Evolutionary conservation across 2,113 vertebrate genomes (phyloP), one percentile per base, ranked within the genome.

Genomic region (Vulpes vulpes): DNA sequence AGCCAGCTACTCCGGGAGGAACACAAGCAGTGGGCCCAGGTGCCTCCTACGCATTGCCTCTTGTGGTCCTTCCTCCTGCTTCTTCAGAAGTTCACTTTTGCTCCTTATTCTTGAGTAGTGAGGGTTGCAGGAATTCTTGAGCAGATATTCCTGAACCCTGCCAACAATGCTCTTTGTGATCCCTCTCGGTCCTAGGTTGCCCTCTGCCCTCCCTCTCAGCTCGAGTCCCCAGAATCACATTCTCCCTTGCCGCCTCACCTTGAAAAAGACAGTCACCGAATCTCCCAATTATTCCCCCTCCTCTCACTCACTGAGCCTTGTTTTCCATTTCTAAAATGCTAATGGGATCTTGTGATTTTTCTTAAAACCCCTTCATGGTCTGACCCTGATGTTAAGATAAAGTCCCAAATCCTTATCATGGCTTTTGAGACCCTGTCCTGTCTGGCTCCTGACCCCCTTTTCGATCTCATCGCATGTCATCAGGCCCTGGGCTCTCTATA

Each of bases 281-380:
- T 57, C 55, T 23, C 35, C 35, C 15, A 1, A 49, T 57, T 17
- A 69, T 67, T 1, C 67, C 67, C 5, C 17, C 35, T 20, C 19
- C 7, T 23, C 43, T 25, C 9, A 15, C 11, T n/a, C n/a, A 23
- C 16, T 20, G 85, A 90, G 55, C 5, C 71, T 85, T 69, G 19
- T 51, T 91, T 90, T 73, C 78, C 57, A 49, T 93, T 87, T 22
- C 86, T 67, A 57, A 95, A 80, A 88, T 38, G 69, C 11, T 23
- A n/a, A 65, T 11, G 30, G 65, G 27, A 43, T 67, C 74, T 59
- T 80, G 80, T 6, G 9, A 9, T 88, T 94, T 91, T 80, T 30
- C 60, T 81, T 85, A 51, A 82, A 82, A 78, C 9, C 30, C 20
- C 88, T 71, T 35, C 55, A 30, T 43, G 51, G 19, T 74, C 91